phyloP scores from a whole-genome alignment of 2,888 invertebrate species.

The Myopa tessellatipennis region DNA sequence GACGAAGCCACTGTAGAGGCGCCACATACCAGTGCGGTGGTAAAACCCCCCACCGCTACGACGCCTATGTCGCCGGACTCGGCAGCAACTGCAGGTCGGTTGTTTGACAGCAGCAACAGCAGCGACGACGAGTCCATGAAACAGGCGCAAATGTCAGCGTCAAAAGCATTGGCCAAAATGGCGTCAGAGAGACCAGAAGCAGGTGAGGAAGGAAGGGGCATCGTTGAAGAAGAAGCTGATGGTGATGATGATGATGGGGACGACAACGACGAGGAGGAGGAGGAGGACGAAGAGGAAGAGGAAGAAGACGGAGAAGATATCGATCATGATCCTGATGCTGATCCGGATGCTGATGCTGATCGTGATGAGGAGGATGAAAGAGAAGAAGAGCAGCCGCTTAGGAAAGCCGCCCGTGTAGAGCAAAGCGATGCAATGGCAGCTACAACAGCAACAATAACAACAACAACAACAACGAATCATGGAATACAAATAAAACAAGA shows the following conservation, averaged over 20 bases:
- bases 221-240: conserved; percentile 43
- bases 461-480: conserved; percentile 62
- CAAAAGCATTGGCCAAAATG: conserved; percentile 60
- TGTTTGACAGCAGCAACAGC: conserved; percentile 65
- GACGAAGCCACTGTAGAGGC: conserved; percentile 34
- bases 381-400: conserved; percentile 27
- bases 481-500: conserved; percentile 64
- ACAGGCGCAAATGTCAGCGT: conserved; percentile 61
- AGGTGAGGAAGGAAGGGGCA: conserved; percentile 22
- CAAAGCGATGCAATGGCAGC: conserved; percentile 11
- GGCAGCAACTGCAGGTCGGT: conserved; percentile 61
- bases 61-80: conserved; percentile 63
- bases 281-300: conserved; percentile 15
- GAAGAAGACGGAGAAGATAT: conserved; percentile 30
- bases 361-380: conserved; percentile 36
- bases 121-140: conserved; percentile 62
- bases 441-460: conserved; percentile 40
- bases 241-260: conserved; percentile 36
- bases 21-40: conserved; percentile 54
- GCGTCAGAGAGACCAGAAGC: conserved; percentile 45
- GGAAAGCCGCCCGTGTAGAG: not conserved
- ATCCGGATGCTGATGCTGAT: conserved; percentile 39
- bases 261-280: conserved; percentile 32
- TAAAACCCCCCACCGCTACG: conserved; percentile 58
- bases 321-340: conserved; percentile 38